Base-by-base conservation (phyloP, 2,888 invertebrate genomes). In the Epicampocera succincta region DNA sequence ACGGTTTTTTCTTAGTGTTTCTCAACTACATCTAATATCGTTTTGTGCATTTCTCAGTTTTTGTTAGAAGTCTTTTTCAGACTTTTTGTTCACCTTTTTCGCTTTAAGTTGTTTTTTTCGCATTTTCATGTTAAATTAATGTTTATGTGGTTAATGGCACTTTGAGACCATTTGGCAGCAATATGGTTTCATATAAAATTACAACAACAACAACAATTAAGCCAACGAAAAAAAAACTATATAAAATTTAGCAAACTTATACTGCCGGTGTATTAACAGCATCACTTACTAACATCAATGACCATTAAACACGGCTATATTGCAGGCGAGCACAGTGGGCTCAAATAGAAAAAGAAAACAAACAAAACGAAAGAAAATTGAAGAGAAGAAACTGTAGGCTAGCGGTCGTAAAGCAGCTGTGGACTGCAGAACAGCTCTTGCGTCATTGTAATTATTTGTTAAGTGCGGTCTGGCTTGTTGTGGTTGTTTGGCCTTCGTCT, bases 111-210 rank as follows among this genome's bases (percentile, higher is more conserved):
- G n/a, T n/a, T 29, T 3, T 60, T 54, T 77, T 44, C 54, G 33
- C 38, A 44, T 63, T 74, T 80, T 68, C 77, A 65, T 78, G 77
- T 78, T 82, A 78, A 71, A 78, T 82, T 82, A 74, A 82, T 78
- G 77, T 82, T 82, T 74, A 78, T 69, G 77, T 74, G 82, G 74
- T 78, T 82, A 82, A 78, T 82, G 77, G 74, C 77, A 82, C 74
- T 78, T 81, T 82, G 71, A 82, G 74, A 74, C 69, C 74, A 82
- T 77, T 82, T 82, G 82, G 69, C 82, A 82, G 77, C 66, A 69
- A 42, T 65, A 60, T 42, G 58, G n/a, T 54, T 63, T 38, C 33
- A 46, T 29, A 69, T 63, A 71, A 42, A 40, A 44, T 21, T 15
- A 42, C 60, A 56, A 25, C 13, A 66, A 54, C 48, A 19, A 25